Conservation (phyloP, 2,888 invertebrate species). For the Ormyrus labotus region DNA sequence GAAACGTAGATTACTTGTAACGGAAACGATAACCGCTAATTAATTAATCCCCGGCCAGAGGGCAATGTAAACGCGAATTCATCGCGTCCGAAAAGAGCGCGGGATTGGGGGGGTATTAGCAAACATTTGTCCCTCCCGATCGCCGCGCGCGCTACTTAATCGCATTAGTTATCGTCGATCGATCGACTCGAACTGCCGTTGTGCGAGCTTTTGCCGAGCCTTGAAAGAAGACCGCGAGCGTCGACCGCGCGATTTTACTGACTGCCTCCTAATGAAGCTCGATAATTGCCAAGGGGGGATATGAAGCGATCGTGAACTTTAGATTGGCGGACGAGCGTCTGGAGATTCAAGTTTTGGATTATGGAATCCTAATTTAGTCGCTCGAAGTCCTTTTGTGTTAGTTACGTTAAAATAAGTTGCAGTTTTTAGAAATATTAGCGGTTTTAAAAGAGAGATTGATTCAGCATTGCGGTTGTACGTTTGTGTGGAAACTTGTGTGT, state of each 20-base stretch:
- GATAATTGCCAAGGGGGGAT: conserved; percentile 11
- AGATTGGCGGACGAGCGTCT: no score
- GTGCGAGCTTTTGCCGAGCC: background rate
- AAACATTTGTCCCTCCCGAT: conserved; percentile 17
- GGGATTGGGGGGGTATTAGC: background rate
- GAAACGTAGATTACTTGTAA: no score
- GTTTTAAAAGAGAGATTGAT: no score
- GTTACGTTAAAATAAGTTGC: no score
- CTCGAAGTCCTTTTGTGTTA: no score
- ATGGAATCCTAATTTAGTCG: no score
- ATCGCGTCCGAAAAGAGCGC: background rate
- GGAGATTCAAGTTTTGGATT: no score
- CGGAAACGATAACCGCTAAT: background rate
- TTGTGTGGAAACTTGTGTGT: no score
- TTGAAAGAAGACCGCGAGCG: conserved; percentile 18
- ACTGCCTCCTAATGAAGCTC: conserved; percentile 20
- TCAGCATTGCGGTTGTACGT: no score
- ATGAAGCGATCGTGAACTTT: no score
- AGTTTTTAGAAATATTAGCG: no score
- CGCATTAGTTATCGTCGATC: conserved; percentile 28
- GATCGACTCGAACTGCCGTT: conserved; percentile 19
- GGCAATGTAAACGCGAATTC: conserved; percentile 7
- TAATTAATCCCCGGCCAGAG: conserved; percentile 17
- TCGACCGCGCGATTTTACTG: conserved; percentile 11
- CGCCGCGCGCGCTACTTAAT: conserved; percentile 19